These are phyloP conservation scores for Stegodyphus dumicola DNA, from an alignment of 1,140 invertebrate species.

Conservation along the genomic window DNA sequence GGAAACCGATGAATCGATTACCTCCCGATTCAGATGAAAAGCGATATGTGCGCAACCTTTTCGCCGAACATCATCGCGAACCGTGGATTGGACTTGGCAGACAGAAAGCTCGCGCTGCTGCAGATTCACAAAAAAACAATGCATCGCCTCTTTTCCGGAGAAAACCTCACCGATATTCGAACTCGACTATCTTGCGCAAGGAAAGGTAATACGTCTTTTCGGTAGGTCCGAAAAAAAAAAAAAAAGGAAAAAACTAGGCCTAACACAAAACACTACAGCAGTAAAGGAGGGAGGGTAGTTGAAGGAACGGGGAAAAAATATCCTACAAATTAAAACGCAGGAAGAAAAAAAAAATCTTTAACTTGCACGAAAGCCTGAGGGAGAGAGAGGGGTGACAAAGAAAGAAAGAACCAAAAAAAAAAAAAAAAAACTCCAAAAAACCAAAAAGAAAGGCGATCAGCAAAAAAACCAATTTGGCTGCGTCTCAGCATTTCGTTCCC, in stretches of 20 bases:
- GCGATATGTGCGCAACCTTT: too few species aligned
- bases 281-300: not conserved
- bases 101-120: too few species aligned
- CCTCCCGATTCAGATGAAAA: too few species aligned
- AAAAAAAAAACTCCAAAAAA: constrained; percentile 22
- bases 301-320: constrained; percentile 26
- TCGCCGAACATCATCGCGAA: too few species aligned
- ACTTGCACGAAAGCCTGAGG: constrained; percentile 30
- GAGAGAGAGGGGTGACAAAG: constrained; percentile 52
- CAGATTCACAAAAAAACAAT: too few species aligned
- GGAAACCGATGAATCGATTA: too few species aligned
- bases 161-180: constrained; percentile 64
- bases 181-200: constrained; percentile 61
- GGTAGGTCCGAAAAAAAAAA: constrained; percentile 30
- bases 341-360: constrained; percentile 12
- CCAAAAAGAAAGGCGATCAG: constrained; percentile 50
- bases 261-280: constrained; percentile 45
- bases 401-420: constrained; percentile 10
- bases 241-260: constrained; percentile 1
- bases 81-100: too few species aligned
- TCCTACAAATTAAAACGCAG: constrained; percentile 54
- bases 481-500: constrained; percentile 58
- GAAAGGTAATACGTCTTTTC: constrained; percentile 51
- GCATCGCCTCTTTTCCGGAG: too few species aligned
- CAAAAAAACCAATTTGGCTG: constrained; percentile 61